Evolutionary conservation across 2,888 invertebrate species (phyloP).

Genomic region (Poecilobothrus nobilitatus): DNA sequence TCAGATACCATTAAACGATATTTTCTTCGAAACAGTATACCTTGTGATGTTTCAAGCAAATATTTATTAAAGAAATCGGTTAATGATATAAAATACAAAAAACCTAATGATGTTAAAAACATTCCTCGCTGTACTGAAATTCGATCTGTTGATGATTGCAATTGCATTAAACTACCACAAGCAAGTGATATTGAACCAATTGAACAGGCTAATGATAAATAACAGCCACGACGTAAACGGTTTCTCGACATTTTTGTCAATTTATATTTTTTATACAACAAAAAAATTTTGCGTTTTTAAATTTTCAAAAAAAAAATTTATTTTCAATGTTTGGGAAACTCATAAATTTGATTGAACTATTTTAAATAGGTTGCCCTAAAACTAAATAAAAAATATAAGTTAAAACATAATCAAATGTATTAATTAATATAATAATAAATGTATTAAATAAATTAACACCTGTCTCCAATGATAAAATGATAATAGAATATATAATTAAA

Average conservation of each 20-base stretch:
- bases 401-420: too few relatives aligned
- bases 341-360: too few relatives aligned
- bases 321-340: too few relatives aligned
- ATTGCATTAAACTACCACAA: slow-evolving; percentile 40
- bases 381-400: background rate
- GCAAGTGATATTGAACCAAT: slow-evolving; percentile 42
- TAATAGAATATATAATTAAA: too few relatives aligned
- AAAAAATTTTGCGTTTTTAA: too few relatives aligned
- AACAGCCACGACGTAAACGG: slow-evolving; percentile 30
- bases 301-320: too few relatives aligned
- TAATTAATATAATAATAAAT: too few relatives aligned
- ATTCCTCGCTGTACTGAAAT: slow-evolving; percentile 54
- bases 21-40: slow-evolving; percentile 52
- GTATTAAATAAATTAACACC: too few relatives aligned
- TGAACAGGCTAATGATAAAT: slow-evolving; percentile 41
- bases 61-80: slow-evolving; percentile 57
- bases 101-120: slow-evolving; percentile 54
- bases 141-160: slow-evolving; percentile 46
- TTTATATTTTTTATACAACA: too few relatives aligned
- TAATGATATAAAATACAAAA: slow-evolving; percentile 59
- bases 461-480: too few relatives aligned
- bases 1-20: slow-evolving; percentile 59
- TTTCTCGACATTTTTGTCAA: background rate
- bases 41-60: slow-evolving; percentile 52
- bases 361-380: background rate